Conservation (phyloP, 53 echinoderm and acorn worm species). For the Henricia sp. region DNA sequence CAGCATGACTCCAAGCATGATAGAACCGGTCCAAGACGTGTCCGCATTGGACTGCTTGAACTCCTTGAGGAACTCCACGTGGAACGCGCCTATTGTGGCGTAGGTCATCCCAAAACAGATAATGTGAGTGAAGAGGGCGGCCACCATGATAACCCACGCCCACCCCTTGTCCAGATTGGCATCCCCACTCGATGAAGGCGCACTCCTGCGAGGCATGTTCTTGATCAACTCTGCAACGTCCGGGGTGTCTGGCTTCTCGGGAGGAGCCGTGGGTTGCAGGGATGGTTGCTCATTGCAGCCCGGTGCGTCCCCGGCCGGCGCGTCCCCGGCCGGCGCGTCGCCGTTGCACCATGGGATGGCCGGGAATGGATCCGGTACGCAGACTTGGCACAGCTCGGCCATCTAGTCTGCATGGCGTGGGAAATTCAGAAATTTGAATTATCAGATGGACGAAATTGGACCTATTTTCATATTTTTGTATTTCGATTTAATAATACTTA, state of each 20-base stretch:
- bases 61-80: slow-evolving; percentile 82
- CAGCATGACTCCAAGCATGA: slow-evolving; percentile 87
- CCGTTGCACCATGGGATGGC: too few relatives aligned
- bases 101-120: slow-evolving; percentile 87
- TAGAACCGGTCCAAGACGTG: slow-evolving; percentile 89
- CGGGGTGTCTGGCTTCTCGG: background rate
- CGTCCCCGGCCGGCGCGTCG: too few relatives aligned
- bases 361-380: too few relatives aligned
- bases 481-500: too few relatives aligned
- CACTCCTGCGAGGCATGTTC: background rate
- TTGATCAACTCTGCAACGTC: background rate
- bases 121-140: slow-evolving; percentile 90
- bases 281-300: background rate
- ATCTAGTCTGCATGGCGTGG: too few relatives aligned
- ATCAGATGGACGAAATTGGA: too few relatives aligned
- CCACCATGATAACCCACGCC: slow-evolving; percentile 92
- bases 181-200: background rate
- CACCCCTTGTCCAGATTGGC: slow-evolving; percentile 83
- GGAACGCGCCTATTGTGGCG: slow-evolving; percentile 84
- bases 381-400: too few relatives aligned
- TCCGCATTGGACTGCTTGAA: slow-evolving; percentile 75
- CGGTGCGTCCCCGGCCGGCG: slow-evolving; percentile 8
- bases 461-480: too few relatives aligned
- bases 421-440: too few relatives aligned
- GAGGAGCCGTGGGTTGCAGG: background rate